phyloP scores from a whole-genome alignment of 2,888 invertebrate genomes.

The Acronicta psi region DNA sequence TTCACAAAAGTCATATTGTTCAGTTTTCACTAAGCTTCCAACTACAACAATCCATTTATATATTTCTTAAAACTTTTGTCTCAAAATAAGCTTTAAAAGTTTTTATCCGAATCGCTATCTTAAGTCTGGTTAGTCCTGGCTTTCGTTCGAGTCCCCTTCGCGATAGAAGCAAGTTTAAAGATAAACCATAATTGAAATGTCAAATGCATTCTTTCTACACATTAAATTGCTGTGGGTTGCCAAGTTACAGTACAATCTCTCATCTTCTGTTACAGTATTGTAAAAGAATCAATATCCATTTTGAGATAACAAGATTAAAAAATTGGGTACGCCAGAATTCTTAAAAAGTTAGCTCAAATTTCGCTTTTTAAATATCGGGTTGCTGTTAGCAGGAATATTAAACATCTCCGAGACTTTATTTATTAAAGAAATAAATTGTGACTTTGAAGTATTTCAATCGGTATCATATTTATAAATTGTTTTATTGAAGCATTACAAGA shows the following conservation, averaged over 20 bases:
- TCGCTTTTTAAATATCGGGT: slow-evolving; percentile 20
- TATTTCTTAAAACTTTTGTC: slow-evolving; percentile 28
- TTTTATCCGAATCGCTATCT: slow-evolving; percentile 50
- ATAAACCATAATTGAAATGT: slow-evolving; percentile 81
- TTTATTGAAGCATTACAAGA: slow-evolving; percentile 3
- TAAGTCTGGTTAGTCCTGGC: slow-evolving; percentile 50
- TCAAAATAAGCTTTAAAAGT: slow-evolving; percentile 51
- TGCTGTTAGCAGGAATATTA: slow-evolving; percentile 13
- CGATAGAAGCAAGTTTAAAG: slow-evolving; percentile 69
- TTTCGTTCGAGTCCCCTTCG: slow-evolving; percentile 45
- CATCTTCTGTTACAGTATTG: slow-evolving; percentile 19
- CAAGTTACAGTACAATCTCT: slow-evolving; percentile 27
- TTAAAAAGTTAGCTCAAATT: slow-evolving; percentile 27
- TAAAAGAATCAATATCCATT: slow-evolving; percentile 38
- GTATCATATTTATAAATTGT: background rate
- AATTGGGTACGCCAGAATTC: slow-evolving; percentile 18
- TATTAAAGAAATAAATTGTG: background rate
- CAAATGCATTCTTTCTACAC: slow-evolving; percentile 71
- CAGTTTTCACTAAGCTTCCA: too few species aligned
- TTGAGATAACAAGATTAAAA: slow-evolving; percentile 29
- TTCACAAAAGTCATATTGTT: too few species aligned
- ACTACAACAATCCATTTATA: slow-evolving; percentile 17
- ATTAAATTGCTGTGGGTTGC: slow-evolving; percentile 42
- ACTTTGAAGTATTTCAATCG: background rate
- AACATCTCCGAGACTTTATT: slow-evolving; percentile 7